These are phyloP conservation scores for Phengaris alcon DNA, from an alignment of 2,888 invertebrate species.

Conservation along the genomic window DNA sequence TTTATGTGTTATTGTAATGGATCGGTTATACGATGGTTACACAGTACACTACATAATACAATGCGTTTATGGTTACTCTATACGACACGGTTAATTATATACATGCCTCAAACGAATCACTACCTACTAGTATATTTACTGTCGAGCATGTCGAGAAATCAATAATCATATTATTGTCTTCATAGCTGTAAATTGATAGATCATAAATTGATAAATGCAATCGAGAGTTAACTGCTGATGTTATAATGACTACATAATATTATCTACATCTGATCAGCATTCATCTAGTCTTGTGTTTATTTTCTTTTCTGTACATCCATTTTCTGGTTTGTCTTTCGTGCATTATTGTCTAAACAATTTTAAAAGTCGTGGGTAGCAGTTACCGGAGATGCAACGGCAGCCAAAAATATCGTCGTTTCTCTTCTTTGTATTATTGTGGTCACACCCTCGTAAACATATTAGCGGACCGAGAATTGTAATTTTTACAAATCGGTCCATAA, in stretches of 20 bases:
- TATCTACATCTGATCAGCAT: background rate
- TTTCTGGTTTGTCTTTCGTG: background rate
- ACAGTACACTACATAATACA: background rate
- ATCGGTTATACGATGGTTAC: constrained; percentile 1
- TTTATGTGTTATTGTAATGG: constrained; percentile 12
- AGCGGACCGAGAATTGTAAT: background rate
- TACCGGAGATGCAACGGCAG: constrained; percentile 14
- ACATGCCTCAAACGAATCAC: background rate
- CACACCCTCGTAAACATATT: constrained; percentile 37
- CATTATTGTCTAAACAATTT: background rate
- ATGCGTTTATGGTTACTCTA: constrained; percentile 6
- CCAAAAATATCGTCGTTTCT: background rate
- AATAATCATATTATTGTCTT: background rate
- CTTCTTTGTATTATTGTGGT: background rate
- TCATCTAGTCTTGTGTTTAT: background rate
- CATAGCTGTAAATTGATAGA: background rate
- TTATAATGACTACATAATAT: background rate
- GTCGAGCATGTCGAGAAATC: background rate
- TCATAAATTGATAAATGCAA: background rate
- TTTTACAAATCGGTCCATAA: constrained; percentile 8
- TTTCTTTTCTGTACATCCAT: background rate
- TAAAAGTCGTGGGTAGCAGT: background rate
- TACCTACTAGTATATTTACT: background rate
- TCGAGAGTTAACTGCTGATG: background rate
- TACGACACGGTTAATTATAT: background rate